Conservation (phyloP, 2,888 invertebrate species). For the Gibbula magus region DNA sequence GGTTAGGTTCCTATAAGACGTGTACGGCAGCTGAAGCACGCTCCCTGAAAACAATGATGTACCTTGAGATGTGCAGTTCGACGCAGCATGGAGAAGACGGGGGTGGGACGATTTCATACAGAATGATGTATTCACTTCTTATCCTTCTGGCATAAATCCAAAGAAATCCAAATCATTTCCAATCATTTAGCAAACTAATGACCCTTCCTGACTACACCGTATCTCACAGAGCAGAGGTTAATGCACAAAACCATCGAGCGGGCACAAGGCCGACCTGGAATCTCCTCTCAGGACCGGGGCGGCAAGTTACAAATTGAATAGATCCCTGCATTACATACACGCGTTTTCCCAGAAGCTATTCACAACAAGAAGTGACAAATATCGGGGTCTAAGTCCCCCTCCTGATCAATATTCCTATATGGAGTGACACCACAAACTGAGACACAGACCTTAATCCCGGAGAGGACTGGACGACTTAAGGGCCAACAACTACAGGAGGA, state of each 20-base stretch:
- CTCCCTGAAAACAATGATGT: conserved; percentile 13
- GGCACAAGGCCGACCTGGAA: neutral
- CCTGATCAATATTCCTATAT: conserved; percentile 5
- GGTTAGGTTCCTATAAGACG: neutral
- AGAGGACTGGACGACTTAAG: too few relatives aligned
- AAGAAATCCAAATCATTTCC: neutral
- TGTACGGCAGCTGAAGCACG: neutral
- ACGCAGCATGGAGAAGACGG: too few relatives aligned
- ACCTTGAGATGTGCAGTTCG: neutral
- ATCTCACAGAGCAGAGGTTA: conserved; percentile 3
- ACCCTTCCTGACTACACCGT: neutral
- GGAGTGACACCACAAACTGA: conserved; percentile 13
- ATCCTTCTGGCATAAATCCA: neutral
- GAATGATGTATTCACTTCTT: neutral
- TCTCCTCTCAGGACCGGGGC: neutral
- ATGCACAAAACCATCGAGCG: conserved; percentile 7
- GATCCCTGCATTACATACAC: too few relatives aligned
- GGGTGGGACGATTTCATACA: neutral
- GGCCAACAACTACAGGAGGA: too few relatives aligned
- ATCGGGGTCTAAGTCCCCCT: neutral
- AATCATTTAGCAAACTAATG: conserved; percentile 12
- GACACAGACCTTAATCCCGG: neutral
- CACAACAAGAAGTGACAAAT: neutral
- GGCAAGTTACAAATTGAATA: too few relatives aligned
- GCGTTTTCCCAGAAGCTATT: neutral